Conservation (phyloP, 1,140 invertebrate species). For the Leptinotarsa undecemlineata region DNA sequence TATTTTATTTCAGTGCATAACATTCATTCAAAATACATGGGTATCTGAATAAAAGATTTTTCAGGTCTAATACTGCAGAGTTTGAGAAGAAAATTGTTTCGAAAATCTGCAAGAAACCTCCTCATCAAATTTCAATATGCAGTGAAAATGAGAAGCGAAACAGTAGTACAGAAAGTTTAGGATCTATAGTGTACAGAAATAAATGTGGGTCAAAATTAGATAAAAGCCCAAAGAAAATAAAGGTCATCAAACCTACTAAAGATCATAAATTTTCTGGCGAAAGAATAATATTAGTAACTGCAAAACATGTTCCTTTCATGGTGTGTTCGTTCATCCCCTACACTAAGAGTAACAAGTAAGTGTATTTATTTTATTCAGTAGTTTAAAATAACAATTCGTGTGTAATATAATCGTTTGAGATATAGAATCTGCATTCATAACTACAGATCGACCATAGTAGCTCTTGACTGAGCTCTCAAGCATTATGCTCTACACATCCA, state of each 20-base stretch:
- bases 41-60: neutral
- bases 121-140: conserved; percentile 58
- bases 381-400: neutral
- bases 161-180: conserved; percentile 76
- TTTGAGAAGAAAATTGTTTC: conserved; percentile 34
- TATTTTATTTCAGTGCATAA: too few relatives aligned
- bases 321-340: conserved; percentile 84
- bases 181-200: conserved; percentile 43
- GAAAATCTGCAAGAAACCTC: conserved; percentile 56
- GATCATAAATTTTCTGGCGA: conserved; percentile 74
- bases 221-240: conserved; percentile 59
- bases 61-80: conserved; percentile 12
- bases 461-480: too few relatives aligned
- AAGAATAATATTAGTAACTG: conserved; percentile 73
- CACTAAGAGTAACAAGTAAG: conserved; percentile 71
- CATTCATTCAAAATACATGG: too few relatives aligned
- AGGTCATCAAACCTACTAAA: conserved; percentile 62
- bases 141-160: conserved; percentile 48
- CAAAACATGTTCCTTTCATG: conserved; percentile 74
- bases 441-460: too few relatives aligned
- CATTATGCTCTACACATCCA: too few relatives aligned
- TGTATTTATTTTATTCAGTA: conserved; percentile 2
- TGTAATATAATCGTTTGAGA: too few relatives aligned
- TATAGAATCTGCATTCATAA: too few relatives aligned
- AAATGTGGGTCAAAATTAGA: conserved; percentile 57